Base-by-base conservation (phyloP, 2,888 invertebrate species). In the Spilarctia lutea region DNA sequence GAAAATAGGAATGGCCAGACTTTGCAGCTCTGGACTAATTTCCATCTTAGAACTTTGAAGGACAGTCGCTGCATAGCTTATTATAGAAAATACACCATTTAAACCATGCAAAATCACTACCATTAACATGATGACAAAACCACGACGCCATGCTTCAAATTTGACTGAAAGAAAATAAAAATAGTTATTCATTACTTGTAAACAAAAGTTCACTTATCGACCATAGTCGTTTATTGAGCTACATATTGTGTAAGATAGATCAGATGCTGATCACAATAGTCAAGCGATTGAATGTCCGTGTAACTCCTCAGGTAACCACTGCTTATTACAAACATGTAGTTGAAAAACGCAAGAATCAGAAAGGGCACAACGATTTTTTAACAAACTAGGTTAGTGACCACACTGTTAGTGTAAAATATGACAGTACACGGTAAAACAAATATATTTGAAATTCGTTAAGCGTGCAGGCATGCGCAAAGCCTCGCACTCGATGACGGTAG, bases 121-220 rank as follows among this genome's bases (percentile, higher is more conserved):
- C 4, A 84, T 27, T 2, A 79, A 68, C 79, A 89, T 87, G 10
- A 88, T 76, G 0, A 86, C 16, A 27, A 89, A 86, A 0, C 87
- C 90, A 45, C 82, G 86, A 7, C 91, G 85, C 92, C 92, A 91
- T 2, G 85, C 82, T 48, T 82, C 87, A 65, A 89, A 82, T 76
- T 86, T 88, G 27, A 91, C 91, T 92, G 80, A 33, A 88, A 52
- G 24, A 3, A 24, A 24, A 60, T 4, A 30, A 63, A 8, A 63
- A 63, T 20, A 52, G 20, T 48, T 0, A 48, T 7, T 20, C 4
- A 24, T 6, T 42, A 1, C 76, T 73, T 24, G 24, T 52, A 0
- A 24, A 3, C 8, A 20, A 7, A 52, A 10, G 52, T 52, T 52
- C 20, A 7, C 1, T 52, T 52, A 0, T 48, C 18, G 20, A 48